Conservation (phyloP, 2,113 vertebrate genomes). For the Mastomys coucha region DNA sequence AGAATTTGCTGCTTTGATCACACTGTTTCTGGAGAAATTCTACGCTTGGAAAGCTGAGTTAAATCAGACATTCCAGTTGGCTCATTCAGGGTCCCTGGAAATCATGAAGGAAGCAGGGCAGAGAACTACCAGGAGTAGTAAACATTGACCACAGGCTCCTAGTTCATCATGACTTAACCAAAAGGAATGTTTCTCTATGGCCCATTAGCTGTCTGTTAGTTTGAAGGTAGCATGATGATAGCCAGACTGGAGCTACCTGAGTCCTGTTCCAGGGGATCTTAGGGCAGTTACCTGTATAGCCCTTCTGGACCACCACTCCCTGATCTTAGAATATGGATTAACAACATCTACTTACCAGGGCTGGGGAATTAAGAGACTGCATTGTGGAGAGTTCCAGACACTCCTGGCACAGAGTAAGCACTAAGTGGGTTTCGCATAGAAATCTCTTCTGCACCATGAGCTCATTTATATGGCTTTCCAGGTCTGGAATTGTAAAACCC, state of each 20-base stretch:
- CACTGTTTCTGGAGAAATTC: not conserved
- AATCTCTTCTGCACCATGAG: not conserved
- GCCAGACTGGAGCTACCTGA: not conserved
- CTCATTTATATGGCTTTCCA: not conserved
- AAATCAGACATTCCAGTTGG: not conserved
- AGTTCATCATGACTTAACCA: not conserved
- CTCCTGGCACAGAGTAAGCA: not conserved
- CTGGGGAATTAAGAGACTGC: not conserved
- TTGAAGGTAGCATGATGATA: not conserved
- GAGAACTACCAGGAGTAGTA: not conserved
- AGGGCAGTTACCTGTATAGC: too few species aligned
- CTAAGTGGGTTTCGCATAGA: not conserved
- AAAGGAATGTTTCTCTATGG: not conserved
- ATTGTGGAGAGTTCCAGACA: not conserved
- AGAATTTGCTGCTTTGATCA: not conserved
- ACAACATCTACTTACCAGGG: not conserved
- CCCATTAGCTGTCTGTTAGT: not conserved
- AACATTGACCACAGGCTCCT: not conserved
- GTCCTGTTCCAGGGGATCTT: not conserved
- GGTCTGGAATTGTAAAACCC: not conserved
- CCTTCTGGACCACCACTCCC: not conserved
- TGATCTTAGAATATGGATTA: not conserved
- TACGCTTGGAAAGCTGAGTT: not conserved
- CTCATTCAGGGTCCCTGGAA: not conserved
- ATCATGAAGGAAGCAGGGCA: not conserved